phyloP scores from a whole-genome alignment of 2,113 vertebrate genomes.

The Merops nubicus region DNA sequence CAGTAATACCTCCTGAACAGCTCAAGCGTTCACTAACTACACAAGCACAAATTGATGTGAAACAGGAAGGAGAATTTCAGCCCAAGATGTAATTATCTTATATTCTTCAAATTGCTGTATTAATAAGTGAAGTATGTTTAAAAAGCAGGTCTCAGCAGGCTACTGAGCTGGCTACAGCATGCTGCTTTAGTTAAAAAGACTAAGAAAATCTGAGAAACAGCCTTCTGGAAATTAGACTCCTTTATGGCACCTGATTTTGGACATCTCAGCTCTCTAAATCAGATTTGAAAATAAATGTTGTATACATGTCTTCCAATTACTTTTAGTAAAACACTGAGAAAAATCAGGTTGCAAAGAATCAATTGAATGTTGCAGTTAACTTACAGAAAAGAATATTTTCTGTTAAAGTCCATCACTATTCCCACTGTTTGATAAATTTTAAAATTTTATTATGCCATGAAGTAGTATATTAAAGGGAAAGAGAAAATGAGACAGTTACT shows the following conservation, averaged over 20 bases:
- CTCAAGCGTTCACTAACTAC: not conserved
- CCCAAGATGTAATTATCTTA: not conserved
- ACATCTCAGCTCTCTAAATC: not conserved
- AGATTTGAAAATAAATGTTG: not conserved
- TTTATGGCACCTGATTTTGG: not conserved
- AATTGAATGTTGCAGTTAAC: not conserved
- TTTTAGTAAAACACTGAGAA: not conserved
- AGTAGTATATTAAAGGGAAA: not conserved
- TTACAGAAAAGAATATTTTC: not conserved
- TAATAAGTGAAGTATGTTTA: not conserved
- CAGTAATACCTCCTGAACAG: not conserved
- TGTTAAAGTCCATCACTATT: not conserved
- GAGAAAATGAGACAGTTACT: not conserved
- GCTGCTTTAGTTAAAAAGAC: not conserved
- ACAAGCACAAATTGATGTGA: not conserved
- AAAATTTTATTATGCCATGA: not conserved
- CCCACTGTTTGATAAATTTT: not conserved
- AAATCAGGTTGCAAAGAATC: not conserved
- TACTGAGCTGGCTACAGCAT: not conserved
- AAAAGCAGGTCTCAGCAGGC: not conserved
- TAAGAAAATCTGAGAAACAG: not conserved
- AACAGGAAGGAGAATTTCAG: not conserved
- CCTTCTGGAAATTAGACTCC: not conserved
- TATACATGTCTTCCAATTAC: not conserved
- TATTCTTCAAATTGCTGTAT: not conserved